Percentiles rank a stretch among this genome's conserved stretches.
phyloP scores from a whole-genome alignment of 2,797 vertebrate genomes.

The Sylvia borin region DNA sequence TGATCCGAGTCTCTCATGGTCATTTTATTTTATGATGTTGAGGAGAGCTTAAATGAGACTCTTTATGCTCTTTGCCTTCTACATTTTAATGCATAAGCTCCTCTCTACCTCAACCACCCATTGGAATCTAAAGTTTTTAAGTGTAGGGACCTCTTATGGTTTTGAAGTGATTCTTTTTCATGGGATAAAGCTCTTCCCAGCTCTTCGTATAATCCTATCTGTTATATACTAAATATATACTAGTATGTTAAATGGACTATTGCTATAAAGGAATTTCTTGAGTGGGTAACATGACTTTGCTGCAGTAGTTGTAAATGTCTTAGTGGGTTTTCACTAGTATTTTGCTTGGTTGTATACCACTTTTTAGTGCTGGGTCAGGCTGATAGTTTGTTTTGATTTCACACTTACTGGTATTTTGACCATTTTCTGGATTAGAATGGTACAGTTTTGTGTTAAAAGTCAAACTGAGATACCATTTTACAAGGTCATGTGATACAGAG shows the following conservation, averaged over 20 bases:
- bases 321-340: not conserved
- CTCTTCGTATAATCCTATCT: not conserved
- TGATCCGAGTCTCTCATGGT: not conserved
- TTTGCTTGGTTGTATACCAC: not conserved
- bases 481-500: not conserved
- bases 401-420: not conserved
- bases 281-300: not conserved
- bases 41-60: not conserved
- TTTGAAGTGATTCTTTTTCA: not conserved
- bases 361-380: not conserved
- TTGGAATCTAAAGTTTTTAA: not conserved
- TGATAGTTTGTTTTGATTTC: not conserved
- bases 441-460: not conserved
- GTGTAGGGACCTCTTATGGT: rapidly evolving
- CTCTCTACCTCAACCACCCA: not conserved
- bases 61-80: not conserved
- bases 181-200: not conserved
- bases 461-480: not conserved
- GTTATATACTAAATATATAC: not conserved
- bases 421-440: not conserved
- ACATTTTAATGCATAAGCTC: not conserved
- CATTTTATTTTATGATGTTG: not conserved
- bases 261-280: not conserved
- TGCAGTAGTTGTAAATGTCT: not conserved
- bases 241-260: not conserved